Percentiles rank a stretch among this genome's conserved stretches.
These are phyloP conservation scores for Malacoctenus gilli DNA, from an alignment of 2,797 vertebrate genomes.

Conservation along the genomic window DNA sequence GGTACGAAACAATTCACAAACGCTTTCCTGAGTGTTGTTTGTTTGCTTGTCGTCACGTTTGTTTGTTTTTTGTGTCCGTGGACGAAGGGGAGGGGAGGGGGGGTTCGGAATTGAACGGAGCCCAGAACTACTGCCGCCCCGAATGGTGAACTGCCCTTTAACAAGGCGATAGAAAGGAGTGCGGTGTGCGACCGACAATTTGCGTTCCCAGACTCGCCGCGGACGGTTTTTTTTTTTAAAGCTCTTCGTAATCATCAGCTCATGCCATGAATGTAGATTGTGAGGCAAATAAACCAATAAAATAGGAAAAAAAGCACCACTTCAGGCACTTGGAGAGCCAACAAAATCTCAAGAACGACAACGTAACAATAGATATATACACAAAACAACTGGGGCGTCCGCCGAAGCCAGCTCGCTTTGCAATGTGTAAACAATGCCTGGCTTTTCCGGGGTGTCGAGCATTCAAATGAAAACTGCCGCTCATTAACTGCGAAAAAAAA, in stretches of 20 bases:
- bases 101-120: conserved; percentile 89
- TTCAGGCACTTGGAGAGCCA: conserved; percentile 98
- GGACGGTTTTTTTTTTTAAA: conserved; percentile 94
- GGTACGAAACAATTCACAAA: conserved; percentile 99
- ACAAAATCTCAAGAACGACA: conserved; percentile 90
- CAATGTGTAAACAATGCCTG: conserved; percentile 81
- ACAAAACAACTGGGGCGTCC: conserved; percentile 87
- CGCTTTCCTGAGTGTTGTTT: conserved; percentile 89
- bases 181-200: conserved; percentile 83
- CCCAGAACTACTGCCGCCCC: conserved; percentile 83
- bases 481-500: conserved; percentile 85
- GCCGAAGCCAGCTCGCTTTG: conserved; percentile 85
- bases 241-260: conserved; percentile 97
- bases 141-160: conserved; percentile 87
- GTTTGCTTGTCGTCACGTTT: conserved; percentile 68
- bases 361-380: conserved; percentile 87
- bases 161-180: conserved; percentile 84
- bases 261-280: conserved; percentile 96
- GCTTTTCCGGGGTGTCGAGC: conserved; percentile 84
- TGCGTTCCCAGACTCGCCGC: conserved; percentile 87
- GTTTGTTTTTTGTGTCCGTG: conserved; percentile 77
- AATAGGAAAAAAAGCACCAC: conserved; percentile 90
- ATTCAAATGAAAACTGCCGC: conserved; percentile 82
- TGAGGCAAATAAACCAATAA: conserved; percentile 89
- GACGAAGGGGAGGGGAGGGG: no score